Conservation (phyloP, 2,888 invertebrate genomes). For the Anaspis maculata region DNA sequence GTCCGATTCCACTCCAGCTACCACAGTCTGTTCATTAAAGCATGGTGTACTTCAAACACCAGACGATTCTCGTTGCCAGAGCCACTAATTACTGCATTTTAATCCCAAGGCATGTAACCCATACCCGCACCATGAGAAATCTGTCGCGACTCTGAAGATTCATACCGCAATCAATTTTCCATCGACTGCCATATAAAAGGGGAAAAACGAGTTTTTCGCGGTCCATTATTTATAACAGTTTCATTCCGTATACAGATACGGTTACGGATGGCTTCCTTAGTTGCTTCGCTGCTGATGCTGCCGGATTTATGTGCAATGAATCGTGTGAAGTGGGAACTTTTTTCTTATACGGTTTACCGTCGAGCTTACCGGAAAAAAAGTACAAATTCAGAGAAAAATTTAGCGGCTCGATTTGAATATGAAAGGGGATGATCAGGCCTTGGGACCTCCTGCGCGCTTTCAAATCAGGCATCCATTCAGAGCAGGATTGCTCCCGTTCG, state of each 20-base stretch:
- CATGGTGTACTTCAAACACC: slow-evolving; percentile 26
- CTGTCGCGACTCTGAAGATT: slow-evolving; percentile 9
- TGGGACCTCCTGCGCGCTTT: slow-evolving; percentile 22
- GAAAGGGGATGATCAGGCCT: slow-evolving; percentile 23
- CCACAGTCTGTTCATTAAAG: slow-evolving; percentile 37
- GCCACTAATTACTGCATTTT: slow-evolving; percentile 35
- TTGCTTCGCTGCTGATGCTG: no score
- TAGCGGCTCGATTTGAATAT: slow-evolving; percentile 29
- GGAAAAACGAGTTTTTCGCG: neutral
- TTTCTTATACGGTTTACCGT: no score
- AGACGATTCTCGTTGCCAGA: slow-evolving; percentile 27
- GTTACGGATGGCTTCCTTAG: no score
- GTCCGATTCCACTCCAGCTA: slow-evolving; percentile 35
- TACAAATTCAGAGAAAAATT: no score
- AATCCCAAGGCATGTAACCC: no score
- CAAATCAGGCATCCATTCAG: slow-evolving; percentile 27
- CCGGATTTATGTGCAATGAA: no score
- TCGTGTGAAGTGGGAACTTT: no score
- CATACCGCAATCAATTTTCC: neutral
- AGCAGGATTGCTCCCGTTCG: slow-evolving; percentile 17
- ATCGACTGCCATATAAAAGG: neutral
- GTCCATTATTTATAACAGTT: slow-evolving; percentile 7
- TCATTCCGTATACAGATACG: no score
- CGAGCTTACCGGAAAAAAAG: no score
- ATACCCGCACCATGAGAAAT: no score